phyloP scores from a whole-genome alignment of 2,113 vertebrate species.

The Prolemur simus region DNA sequence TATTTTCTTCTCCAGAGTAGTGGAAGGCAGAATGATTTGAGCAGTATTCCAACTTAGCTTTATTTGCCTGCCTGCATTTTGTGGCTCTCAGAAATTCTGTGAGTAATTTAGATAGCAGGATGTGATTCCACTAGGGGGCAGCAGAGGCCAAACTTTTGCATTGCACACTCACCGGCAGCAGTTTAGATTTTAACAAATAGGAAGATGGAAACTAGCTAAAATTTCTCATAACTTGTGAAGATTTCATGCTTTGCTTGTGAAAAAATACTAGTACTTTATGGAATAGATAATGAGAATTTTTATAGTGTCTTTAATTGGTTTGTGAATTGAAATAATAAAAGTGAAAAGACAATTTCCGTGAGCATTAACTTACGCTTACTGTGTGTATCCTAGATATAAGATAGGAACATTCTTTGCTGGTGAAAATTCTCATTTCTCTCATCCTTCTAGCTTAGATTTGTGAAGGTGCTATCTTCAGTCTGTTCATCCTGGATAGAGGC shows the following conservation, averaged over 20 bases:
- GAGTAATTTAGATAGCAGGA: slow-evolving; percentile 30
- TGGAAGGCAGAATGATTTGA: not conserved
- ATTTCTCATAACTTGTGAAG: slow-evolving; percentile 45
- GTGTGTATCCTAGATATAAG: not conserved
- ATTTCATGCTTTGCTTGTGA: slow-evolving; percentile 28
- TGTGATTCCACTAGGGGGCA: slow-evolving; percentile 83
- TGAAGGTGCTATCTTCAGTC: not conserved
- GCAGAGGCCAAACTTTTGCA: slow-evolving; percentile 73
- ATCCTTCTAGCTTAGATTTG: slow-evolving; percentile 1
- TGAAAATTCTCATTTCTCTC: not conserved
- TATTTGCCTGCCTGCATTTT: not conserved
- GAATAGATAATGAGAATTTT: not conserved
- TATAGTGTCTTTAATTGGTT: slow-evolving; percentile 13
- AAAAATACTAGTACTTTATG: slow-evolving; percentile 18
- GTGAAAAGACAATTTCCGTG: slow-evolving; percentile 7
- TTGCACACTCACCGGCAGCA: not conserved
- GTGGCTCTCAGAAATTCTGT: not conserved
- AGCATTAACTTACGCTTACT: slow-evolving; percentile 19
- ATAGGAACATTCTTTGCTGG: not conserved
- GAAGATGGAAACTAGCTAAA: slow-evolving; percentile 43
- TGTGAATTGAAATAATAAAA: slow-evolving; percentile 53
- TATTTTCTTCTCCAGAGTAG: not conserved
- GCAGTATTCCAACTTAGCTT: not conserved
- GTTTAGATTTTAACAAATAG: not conserved
- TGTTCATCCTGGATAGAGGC: not conserved